Evolutionary conservation across 2,113 vertebrate species (phyloP).

Genomic region (Manacus vitellinus): DNA sequence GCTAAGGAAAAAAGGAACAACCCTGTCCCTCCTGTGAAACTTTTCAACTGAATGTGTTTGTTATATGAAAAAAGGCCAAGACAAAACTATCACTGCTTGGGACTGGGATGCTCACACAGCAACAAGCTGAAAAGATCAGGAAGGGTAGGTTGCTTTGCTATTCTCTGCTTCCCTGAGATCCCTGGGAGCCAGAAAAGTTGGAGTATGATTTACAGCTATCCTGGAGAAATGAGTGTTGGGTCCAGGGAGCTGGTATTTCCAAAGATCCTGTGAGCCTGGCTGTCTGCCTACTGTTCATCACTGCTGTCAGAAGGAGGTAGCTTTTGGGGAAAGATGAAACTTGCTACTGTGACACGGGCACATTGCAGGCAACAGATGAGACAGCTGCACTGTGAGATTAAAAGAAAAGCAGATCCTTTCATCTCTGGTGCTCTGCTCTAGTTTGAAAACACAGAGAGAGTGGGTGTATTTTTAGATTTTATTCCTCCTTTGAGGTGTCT

Average conservation of each 20-base stretch:
- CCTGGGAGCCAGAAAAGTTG: not conserved
- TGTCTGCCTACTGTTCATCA: not conserved
- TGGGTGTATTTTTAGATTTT: constrained; percentile 24
- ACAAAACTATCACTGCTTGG: not conserved
- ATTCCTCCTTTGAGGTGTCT: constrained; percentile 1
- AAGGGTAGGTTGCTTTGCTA: not conserved
- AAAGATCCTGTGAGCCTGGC: not conserved
- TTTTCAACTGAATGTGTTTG: not conserved
- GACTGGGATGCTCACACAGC: not conserved
- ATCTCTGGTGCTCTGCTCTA: constrained; percentile 1
- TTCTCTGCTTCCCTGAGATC: not conserved
- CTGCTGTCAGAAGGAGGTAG: not conserved
- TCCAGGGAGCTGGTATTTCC: not conserved
- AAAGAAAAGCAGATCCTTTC: constrained; percentile 37
- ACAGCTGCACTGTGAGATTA: constrained; percentile 36
- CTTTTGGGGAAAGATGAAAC: constrained; percentile 26
- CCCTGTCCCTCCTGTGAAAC: not conserved
- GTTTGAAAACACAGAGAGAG: constrained; percentile 19
- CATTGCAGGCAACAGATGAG: not conserved
- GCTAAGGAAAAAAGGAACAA: not conserved
- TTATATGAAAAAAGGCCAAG: not conserved
- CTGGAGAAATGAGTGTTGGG: not conserved
- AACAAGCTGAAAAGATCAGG: not conserved
- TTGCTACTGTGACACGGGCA: not conserved
- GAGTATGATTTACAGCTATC: not conserved